phyloP scores from a whole-genome alignment of 2,797 vertebrate genomes.

The Tympanoctomys barrerae region DNA sequence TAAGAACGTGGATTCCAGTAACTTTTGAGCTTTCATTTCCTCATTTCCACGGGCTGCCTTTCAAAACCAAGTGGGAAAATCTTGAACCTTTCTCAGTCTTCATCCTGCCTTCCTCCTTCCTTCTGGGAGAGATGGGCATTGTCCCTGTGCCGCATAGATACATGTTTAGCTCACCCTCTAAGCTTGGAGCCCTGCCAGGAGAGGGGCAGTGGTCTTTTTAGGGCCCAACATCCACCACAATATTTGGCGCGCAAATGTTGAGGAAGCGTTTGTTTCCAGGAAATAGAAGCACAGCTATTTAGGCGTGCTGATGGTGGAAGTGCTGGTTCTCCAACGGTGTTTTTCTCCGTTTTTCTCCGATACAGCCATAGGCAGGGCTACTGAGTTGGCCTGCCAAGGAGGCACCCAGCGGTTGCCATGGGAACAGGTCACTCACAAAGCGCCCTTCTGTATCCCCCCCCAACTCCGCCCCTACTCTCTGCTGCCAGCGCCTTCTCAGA shows the following conservation, averaged over 20 bases:
- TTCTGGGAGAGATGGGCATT: neutral
- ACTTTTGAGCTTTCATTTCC: slow-evolving; percentile 1
- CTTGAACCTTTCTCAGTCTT: neutral
- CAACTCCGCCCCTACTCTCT: neutral
- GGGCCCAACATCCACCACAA: no score
- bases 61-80: neutral
- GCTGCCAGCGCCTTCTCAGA: neutral
- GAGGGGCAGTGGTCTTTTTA: neutral
- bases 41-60: neutral
- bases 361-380: neutral
- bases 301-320: neutral
- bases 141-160: no score
- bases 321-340: neutral
- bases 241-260: neutral
- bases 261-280: neutral
- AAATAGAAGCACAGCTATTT: neutral
- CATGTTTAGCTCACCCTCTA: neutral
- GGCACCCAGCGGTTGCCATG: slow-evolving; percentile 45
- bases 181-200: neutral
- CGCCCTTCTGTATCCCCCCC: neutral
- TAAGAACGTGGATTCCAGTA: neutral
- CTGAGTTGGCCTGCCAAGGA: neutral
- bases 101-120: neutral
- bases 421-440: slow-evolving; percentile 58
- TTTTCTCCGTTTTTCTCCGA: no score